These are phyloP conservation scores for Callipepla californica DNA, from an alignment of 2,113 vertebrate species.

Conservation along the genomic window DNA sequence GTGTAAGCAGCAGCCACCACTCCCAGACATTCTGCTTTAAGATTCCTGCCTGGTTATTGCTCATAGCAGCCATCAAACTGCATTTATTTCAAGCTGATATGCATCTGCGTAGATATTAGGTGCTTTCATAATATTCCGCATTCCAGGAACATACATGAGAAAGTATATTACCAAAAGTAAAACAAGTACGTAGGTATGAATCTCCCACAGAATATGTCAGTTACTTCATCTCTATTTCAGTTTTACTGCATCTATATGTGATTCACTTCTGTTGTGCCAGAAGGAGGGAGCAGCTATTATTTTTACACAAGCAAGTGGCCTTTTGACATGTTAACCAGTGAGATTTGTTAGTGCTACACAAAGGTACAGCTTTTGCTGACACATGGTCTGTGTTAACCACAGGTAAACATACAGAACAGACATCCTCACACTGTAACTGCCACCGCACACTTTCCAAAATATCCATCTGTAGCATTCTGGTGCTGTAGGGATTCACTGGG, in stretches of 20 bases:
- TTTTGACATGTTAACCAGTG: not conserved
- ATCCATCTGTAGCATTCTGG: not conserved
- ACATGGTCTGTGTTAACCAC: fast-evolving
- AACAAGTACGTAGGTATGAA: not conserved
- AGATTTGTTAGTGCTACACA: not conserved
- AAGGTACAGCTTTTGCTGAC: not conserved
- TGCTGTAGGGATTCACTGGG: not conserved
- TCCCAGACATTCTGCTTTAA: not conserved
- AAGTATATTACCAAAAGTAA: not conserved
- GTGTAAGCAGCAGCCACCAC: not conserved
- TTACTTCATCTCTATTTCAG: not conserved
- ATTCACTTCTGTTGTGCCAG: not conserved
- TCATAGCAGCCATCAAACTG: not conserved
- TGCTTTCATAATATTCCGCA: not conserved
- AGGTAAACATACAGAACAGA: not conserved
- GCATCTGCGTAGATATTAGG: not conserved
- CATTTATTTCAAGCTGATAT: not conserved
- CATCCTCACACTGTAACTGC: not conserved
- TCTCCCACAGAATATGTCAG: not conserved
- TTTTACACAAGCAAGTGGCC: not conserved
- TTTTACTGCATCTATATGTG: constrained; percentile 1
- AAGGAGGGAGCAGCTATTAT: not conserved
- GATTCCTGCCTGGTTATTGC: not conserved
- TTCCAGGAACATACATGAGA: not conserved
- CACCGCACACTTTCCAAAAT: not conserved